Conservation (phyloP, 1,140 invertebrate species). For the Akabosia matsudoensis region DNA sequence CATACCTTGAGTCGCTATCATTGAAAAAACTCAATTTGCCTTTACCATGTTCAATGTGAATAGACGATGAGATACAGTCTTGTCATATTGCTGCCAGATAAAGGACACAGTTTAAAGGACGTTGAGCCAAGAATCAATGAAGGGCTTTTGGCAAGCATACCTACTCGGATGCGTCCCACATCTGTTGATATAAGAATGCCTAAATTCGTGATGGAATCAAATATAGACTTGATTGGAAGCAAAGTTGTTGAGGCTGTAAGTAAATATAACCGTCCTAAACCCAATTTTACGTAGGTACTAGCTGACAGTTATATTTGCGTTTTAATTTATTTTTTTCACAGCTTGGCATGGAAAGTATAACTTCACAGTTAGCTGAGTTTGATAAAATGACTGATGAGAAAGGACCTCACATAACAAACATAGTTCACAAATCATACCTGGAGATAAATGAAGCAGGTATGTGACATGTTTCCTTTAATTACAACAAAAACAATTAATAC, state of each 20-base stretch:
- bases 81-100: not conserved
- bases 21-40: too few species aligned
- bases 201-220: constrained; percentile 3
- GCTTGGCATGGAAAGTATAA: constrained; percentile 1
- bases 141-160: not conserved
- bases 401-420: not conserved
- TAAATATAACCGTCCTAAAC: not conserved
- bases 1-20: too few species aligned
- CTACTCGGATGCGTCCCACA: not conserved
- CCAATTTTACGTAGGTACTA: not conserved
- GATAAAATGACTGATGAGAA: not conserved
- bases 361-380: not conserved
- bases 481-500: too few species aligned
- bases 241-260: constrained; percentile 1
- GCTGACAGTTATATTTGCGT: not conserved
- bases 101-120: not conserved
- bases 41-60: too few species aligned
- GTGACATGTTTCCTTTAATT: not conserved
- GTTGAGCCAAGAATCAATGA: not conserved
- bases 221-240: not conserved
- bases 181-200: not conserved
- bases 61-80: not conserved
- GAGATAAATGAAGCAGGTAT: constrained; percentile 6
- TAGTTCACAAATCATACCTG: not conserved
- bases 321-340: not conserved